A percentile compares a stretch with the other conserved stretches of the same genome.
phyloP scores from a whole-genome alignment of 1,140 invertebrate genomes.

The Meteorus sp. region DNA sequence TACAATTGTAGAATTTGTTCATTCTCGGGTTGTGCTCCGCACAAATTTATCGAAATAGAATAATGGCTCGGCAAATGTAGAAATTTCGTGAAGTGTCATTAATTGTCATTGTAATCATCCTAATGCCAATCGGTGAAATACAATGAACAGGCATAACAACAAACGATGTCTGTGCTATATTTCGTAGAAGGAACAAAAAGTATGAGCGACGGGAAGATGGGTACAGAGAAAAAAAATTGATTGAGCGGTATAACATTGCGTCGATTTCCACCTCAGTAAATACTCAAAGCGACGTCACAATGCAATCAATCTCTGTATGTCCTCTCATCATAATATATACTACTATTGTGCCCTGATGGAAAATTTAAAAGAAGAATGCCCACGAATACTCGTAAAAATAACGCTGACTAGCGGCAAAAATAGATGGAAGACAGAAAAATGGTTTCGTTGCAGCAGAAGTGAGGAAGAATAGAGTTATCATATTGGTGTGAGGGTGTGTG shows the following conservation, averaged over 20 bases:
- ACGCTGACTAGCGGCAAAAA: not conserved
- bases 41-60: no score
- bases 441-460: no score
- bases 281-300: slow-evolving; percentile 43
- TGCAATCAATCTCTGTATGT: slow-evolving; percentile 15
- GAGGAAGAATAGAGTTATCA: no score
- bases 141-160: no score
- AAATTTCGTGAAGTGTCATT: slow-evolving; percentile 56
- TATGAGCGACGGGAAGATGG: slow-evolving; percentile 25
- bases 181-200: slow-evolving; percentile 48
- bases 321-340: slow-evolving; percentile 42
- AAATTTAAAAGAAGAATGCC: slow-evolving; percentile 27
- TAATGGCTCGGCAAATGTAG: no score
- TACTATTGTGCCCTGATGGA: slow-evolving; percentile 44
- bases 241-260: no score
- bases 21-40: slow-evolving; percentile 45
- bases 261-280: slow-evolving; percentile 40
- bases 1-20: no score
- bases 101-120: slow-evolving; percentile 57
- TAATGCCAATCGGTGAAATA: no score
- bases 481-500: no score
- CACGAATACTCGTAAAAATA: slow-evolving; percentile 11
- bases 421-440: not conserved
- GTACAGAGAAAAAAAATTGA: slow-evolving; percentile 26
- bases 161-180: no score